Evolutionary conservation across 1,140 invertebrate species (phyloP), one percentile per base, ranked within the genome.

Genomic region (Drosophila seguyi): DNA sequence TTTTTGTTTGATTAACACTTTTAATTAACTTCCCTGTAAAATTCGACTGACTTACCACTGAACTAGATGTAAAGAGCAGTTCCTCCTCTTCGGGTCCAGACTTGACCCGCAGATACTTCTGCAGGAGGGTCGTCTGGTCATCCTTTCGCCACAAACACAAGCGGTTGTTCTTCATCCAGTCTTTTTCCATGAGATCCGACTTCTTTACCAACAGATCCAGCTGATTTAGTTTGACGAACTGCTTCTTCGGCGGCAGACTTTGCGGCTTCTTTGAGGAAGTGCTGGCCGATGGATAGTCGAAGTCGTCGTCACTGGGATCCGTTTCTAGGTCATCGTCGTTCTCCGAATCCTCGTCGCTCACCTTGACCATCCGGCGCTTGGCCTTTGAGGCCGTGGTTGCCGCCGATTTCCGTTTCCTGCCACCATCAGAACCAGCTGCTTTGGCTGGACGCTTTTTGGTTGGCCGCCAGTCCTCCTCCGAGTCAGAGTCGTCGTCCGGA

Each of bases 391-490:
- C 61, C 8, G 47, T n/a, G 13, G 53, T 39, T 31, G 47, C 31
- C 20, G 42, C 41, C 18, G 80, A 72, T 34, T 79, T 90, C 42
- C 91, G 79, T 56, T 92, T 92, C 31, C 91, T 83, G 27, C 65
- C 72, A 29, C 61, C 50, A 25, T 55, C 75, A n/a, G 34, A 47
- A 34, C 68, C 58, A 27, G 60, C 45, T 79, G 81, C 75, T 62
- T 88, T 88, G 69, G 82, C 53, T 36, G 75, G 75, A 48, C 82
- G 90, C 63, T 90, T 91, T 57, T 81, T 91, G 44, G 79, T 88
- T 48, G 91, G 91, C 1, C 91, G 79, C 91, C 91, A 92, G 62
- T 92, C 91, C 67, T 92, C 91, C 72, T 92, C 91, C 29, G 91
- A 92, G n/a, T 92, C 91, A 20, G 74, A 77, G 22, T 87, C 83